Evolutionary conservation across 30 jellyfish, hydroid and myxozoan species (phyloP), one percentile per base, ranked within the genome.

Genomic region (Hydractinia symbiolongicarpus): DNA sequence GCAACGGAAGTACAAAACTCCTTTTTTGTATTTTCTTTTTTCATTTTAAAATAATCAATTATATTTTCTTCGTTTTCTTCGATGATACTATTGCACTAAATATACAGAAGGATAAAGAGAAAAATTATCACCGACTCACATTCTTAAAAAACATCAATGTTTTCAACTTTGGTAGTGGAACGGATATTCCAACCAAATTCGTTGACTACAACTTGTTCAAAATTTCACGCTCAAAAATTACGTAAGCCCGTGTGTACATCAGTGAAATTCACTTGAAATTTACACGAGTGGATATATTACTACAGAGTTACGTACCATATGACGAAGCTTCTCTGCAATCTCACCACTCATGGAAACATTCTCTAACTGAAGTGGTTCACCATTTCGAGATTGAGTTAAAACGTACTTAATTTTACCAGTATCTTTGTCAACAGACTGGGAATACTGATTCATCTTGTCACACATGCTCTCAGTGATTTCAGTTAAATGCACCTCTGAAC

Each of bases 31-130:
- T 84, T 79, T 49, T 14, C 78, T 9, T 80, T 58, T 9, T 79
- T 79, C 52, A 84, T 67, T 73, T 89, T 89, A 69, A 89, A 89
- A 79, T 79, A 89, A 9, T 61, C 86, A 19, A 89, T 77, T 7
- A 90, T 76, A 57, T 82, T 87, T 82, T 90, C 97, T 51, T 90
- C 97, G 67, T 90, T 89, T 7, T 90, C 97, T 82, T 90, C 97
- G 5, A 90, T 78, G n/a, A 90, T 81, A 66, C 66, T 86, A 14
- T 90, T 88, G 68, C 97, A 90, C 71, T 62, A 44, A 79, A 79
- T 61, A 51, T 4, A 14, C 52, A 30, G 44, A 30, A 0, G 44
- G 44, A 30, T 30, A 2, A 30, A 30, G 44, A 30, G 2, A 30
- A 30, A 30, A 30, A 2, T 30, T 30, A 30, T 0, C 44, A 30